phyloP scores from a whole-genome alignment of 2,888 invertebrate species.

The Hypomecis atomaria region DNA sequence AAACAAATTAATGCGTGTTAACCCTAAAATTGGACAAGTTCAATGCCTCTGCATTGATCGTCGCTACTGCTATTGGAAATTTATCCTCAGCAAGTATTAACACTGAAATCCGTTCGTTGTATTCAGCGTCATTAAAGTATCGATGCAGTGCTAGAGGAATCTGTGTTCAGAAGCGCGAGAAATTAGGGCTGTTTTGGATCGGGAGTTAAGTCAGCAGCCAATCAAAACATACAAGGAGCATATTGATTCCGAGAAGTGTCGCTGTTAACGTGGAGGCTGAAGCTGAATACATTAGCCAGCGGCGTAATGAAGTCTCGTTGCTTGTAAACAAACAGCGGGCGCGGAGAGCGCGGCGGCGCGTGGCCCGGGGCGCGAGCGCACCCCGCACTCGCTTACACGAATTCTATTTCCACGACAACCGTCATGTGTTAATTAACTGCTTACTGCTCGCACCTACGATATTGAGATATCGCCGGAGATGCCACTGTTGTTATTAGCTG shows the following conservation, averaged over 20 bases:
- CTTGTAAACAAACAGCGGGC: slow-evolving; percentile 82
- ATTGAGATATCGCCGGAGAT: slow-evolving; percentile 81
- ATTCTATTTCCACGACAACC: slow-evolving; percentile 83
- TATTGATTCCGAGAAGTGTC: slow-evolving; percentile 85
- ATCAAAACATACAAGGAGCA: slow-evolving; percentile 85
- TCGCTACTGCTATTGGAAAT: slow-evolving; percentile 83
- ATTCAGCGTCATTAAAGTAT: slow-evolving; percentile 81
- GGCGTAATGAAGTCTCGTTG: slow-evolving; percentile 85
- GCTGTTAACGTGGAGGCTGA: slow-evolving; percentile 85
- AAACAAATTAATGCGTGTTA: slow-evolving; percentile 82
- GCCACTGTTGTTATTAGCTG: slow-evolving; percentile 81
- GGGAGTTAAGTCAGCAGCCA: slow-evolving; percentile 67
- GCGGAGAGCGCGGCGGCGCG: slow-evolving; percentile 50
- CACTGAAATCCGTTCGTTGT: slow-evolving; percentile 84
- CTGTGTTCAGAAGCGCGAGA: slow-evolving; percentile 62
- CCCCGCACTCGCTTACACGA: slow-evolving; percentile 74
- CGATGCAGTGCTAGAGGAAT: slow-evolving; percentile 56
- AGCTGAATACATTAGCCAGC: slow-evolving; percentile 85
- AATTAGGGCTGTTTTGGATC: slow-evolving; percentile 65
- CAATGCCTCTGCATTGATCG: slow-evolving; percentile 70
- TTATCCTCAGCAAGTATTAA: slow-evolving; percentile 81
- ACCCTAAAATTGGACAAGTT: slow-evolving; percentile 85
- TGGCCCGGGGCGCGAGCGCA: slow-evolving; percentile 76
- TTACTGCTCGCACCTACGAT: slow-evolving; percentile 82
- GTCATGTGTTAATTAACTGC: slow-evolving; percentile 83